Base-by-base conservation (phyloP, 2,888 invertebrate species). In the Dicranocentrus wangi region DNA sequence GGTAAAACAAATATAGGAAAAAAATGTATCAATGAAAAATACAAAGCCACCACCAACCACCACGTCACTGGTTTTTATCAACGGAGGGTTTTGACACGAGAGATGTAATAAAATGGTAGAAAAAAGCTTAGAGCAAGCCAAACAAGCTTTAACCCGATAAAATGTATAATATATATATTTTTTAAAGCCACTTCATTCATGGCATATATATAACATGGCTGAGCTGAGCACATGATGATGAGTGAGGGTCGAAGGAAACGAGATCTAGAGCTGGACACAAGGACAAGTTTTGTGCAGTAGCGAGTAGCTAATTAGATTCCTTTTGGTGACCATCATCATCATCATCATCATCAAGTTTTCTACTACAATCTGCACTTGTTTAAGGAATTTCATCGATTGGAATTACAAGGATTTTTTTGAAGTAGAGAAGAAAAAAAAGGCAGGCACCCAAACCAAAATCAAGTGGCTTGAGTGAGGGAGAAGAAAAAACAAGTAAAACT, bases 301-400 rank as follows among this genome's bases (percentile, higher is more conserved):
- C 51, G 23, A 17, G 28, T 10, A 68, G 21, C 53, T 53, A 53
- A 53, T 53, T 53, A 53, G 23, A 53, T 7, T 53, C 53, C 3
- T 47, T n/a, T 32, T 32, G 5, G 32, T 32, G 32, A 32, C 47
- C 47, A 47, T n/a, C 47, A 10, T 47, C 10, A 13, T 47, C 47
- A 47, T 47, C 47, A 13, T 13, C 47, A 32, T 32, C 39, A 23
- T 61, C 28, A n/a, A 8, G 32, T 39, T 19, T 15, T 21, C n/a
- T 23, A 66, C 76, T 27, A 68, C 58, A 47, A 32, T 68, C 60
- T 60, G 68, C 76, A 76, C 73, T 65, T 73, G 73, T 60, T 76
- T 76, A 32, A 76, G 77, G 69, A 69, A 77, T 69, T 55, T 63
- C 53, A 61, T 76, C 69, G 69, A 77, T 77, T 69, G 13, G 47